These are phyloP conservation scores for Rhea pennata DNA, from an alignment of 2,113 vertebrate species.

Conservation along the genomic window DNA sequence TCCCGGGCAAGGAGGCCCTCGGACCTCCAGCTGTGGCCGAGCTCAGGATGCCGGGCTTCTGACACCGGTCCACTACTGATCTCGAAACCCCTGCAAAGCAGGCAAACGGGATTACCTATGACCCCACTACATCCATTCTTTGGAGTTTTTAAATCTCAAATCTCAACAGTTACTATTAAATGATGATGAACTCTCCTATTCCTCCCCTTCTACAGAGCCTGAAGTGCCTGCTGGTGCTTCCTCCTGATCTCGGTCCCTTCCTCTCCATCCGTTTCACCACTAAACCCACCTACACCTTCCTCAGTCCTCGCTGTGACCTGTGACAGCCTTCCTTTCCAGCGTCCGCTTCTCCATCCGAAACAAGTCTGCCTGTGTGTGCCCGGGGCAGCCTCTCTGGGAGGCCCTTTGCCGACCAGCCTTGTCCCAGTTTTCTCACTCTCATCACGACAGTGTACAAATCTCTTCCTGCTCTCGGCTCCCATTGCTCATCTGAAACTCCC, in stretches of 20 bases:
- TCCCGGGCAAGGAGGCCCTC: neutral
- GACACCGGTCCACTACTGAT: neutral
- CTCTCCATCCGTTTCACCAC: neutral
- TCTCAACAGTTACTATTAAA: no score
- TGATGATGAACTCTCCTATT: no score
- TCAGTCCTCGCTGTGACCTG: neutral
- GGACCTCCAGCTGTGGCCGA: neutral
- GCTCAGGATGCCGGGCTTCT: rapidly evolving
- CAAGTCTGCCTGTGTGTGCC: neutral
- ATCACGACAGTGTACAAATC: neutral
- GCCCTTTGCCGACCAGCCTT: neutral
- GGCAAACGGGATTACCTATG: neutral
- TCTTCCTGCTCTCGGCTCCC: neutral
- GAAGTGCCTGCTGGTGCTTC: neutral
- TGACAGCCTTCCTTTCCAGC: neutral
- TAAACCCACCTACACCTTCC: neutral
- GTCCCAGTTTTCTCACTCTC: neutral
- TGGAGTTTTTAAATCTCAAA: neutral
- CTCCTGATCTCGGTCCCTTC: neutral
- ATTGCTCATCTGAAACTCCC: neutral
- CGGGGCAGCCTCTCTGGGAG: neutral
- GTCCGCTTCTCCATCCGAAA: neutral
- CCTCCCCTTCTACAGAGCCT: neutral
- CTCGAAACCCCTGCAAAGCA: neutral
- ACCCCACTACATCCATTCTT: rapidly evolving